Percentiles rank a stretch among this genome's conserved stretches.
Evolutionary conservation across 1,140 invertebrate genomes (phyloP).

Genomic region (Teleopsis dalmanni): DNA sequence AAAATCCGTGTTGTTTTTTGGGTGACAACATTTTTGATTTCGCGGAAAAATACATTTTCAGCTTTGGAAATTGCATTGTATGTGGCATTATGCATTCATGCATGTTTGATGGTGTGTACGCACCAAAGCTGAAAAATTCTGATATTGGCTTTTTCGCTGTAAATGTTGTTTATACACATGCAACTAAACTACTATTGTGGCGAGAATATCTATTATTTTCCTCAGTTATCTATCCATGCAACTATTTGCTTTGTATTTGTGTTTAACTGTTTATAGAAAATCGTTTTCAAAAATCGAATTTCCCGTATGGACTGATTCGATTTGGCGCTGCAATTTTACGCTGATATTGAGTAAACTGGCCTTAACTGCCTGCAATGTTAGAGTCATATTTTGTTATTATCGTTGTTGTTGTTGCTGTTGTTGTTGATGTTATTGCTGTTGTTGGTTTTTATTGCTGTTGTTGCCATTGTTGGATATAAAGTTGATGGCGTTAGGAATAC

Average conservation of each 20-base stretch:
- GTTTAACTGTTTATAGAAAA: not conserved
- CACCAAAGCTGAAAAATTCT: too few relatives aligned
- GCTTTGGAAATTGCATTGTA: constrained; percentile 9
- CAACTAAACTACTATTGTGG: not conserved
- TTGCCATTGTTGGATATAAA: not conserved
- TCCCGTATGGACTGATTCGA: constrained; percentile 41
- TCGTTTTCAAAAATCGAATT: constrained; percentile 35
- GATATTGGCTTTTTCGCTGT: too few relatives aligned
- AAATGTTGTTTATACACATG: too few relatives aligned
- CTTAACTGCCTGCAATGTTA: not conserved
- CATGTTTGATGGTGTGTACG: too few relatives aligned
- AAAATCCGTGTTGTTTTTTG: not conserved
- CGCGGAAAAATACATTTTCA: constrained; percentile 10
- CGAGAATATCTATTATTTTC: not conserved
- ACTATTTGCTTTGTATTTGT: not conserved
- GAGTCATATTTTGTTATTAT: not conserved
- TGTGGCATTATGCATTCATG: too few relatives aligned
- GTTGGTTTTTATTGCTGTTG: not conserved
- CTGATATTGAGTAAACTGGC: constrained; percentile 39
- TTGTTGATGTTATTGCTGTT: too few relatives aligned
- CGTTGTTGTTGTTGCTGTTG: not conserved
- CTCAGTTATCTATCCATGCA: constrained; percentile 5
- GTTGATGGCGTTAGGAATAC: too few relatives aligned
- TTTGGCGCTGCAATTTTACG: constrained; percentile 44
- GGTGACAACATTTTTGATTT: not conserved